phyloP scores from a whole-genome alignment of 2,888 invertebrate genomes.

The Lochmaea capreae region DNA sequence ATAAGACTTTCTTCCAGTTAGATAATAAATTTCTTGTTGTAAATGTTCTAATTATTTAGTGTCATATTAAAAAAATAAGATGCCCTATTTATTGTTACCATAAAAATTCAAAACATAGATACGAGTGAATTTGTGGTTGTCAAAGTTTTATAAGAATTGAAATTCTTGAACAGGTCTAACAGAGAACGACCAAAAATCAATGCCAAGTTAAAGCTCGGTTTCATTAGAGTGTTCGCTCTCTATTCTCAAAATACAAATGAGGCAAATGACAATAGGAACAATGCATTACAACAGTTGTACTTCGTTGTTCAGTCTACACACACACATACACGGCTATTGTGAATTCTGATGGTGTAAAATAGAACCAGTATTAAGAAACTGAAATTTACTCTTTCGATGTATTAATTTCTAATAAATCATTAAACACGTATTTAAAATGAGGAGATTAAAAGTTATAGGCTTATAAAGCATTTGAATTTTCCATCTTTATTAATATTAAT shows the following conservation, averaged over 20 bases:
- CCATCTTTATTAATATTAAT: too few relatives aligned
- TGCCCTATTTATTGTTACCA: too few relatives aligned
- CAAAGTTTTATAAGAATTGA: background rate
- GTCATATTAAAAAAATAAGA: too few relatives aligned
- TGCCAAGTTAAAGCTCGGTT: conserved; percentile 10
- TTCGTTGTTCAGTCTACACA: conserved; percentile 13
- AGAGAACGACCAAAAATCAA: background rate
- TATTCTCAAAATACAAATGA: conserved; percentile 15
- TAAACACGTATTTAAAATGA: background rate
- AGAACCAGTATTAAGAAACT: background rate
- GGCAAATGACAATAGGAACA: conserved; percentile 21
- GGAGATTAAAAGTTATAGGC: too few relatives aligned
- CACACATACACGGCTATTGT: background rate
- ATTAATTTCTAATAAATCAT: background rate
- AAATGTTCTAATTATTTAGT: too few relatives aligned
- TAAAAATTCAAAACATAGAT: too few relatives aligned
- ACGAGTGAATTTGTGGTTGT: too few relatives aligned
- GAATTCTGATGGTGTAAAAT: background rate
- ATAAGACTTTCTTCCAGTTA: too few relatives aligned
- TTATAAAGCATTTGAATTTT: too few relatives aligned
- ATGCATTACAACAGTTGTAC: conserved; percentile 15
- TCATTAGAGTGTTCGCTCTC: background rate
- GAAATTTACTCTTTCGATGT: background rate
- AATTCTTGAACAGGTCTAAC: background rate
- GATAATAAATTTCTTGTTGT: too few relatives aligned